phyloP scores from a whole-genome alignment of 2,888 invertebrate genomes.

The Calameuta pallipes region DNA sequence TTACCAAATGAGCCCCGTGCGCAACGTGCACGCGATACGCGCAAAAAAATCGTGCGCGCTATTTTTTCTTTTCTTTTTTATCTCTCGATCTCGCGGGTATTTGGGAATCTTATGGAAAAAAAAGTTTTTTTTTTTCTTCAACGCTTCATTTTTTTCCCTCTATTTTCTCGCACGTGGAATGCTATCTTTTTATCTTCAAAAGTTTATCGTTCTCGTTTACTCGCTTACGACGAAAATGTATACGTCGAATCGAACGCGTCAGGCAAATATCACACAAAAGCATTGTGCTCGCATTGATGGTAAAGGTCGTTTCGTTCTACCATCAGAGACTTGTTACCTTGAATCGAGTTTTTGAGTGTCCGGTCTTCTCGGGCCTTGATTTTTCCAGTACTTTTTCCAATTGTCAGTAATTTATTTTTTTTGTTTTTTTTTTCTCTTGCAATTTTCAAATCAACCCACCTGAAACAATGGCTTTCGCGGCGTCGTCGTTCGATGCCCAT shows the following conservation, averaged over 20 bases:
- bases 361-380: background rate
- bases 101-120: background rate
- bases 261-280: conserved; percentile 10
- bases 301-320: conserved; percentile 59
- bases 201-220: background rate
- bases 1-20: background rate
- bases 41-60: background rate
- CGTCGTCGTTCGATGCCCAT: background rate
- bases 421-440: background rate
- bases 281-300: conserved; percentile 61
- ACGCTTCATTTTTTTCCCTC: background rate
- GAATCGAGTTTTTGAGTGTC: conserved; percentile 42
- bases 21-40: background rate
- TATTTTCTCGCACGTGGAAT: background rate
- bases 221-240: background rate
- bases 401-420: background rate
- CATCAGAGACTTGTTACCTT: conserved; percentile 65
- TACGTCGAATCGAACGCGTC: background rate
- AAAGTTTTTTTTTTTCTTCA: background rate
- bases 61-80: background rate
- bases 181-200: background rate
- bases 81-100: background rate
- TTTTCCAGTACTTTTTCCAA: background rate
- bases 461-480: background rate
- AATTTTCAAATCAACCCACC: background rate